Evolutionary conservation across 1,140 invertebrate genomes (phyloP).

Genomic region (Calycopis cecrops): DNA sequence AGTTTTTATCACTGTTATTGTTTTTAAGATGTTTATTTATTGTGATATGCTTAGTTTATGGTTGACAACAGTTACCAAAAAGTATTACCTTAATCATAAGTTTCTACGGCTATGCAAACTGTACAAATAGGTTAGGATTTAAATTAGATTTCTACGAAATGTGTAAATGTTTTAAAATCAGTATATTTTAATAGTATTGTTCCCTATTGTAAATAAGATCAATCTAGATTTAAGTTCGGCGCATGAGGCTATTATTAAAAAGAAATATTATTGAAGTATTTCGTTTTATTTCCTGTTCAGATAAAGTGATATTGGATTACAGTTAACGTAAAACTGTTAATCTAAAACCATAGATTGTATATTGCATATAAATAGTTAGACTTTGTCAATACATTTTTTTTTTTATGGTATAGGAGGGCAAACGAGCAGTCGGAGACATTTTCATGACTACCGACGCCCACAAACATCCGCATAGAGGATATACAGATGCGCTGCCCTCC

Average conservation of each 20-base stretch:
- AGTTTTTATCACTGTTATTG: conserved; percentile 53
- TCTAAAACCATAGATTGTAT: too few species aligned
- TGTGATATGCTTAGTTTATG: conserved; percentile 59
- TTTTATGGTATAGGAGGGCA: too few species aligned
- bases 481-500: too few species aligned
- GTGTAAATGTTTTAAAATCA: not conserved
- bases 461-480: too few species aligned
- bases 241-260: conserved; percentile 17
- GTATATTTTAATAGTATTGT: conserved; percentile 6
- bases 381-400: too few species aligned
- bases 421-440: too few species aligned
- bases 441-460: too few species aligned
- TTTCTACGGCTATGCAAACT: conserved; percentile 21
- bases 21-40: conserved; percentile 66
- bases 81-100: conserved; percentile 62
- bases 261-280: not conserved
- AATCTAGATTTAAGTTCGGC: conserved; percentile 7
- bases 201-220: conserved; percentile 14
- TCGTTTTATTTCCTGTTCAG: conserved; percentile 19
- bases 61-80: conserved; percentile 70
- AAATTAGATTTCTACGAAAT: not conserved
- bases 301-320: too few species aligned
- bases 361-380: too few species aligned
- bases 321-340: too few species aligned
- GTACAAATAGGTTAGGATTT: conserved; percentile 6